These are phyloP conservation scores for Fratercula arctica DNA, from an alignment of 2,797 vertebrate species.

Conservation along the genomic window DNA sequence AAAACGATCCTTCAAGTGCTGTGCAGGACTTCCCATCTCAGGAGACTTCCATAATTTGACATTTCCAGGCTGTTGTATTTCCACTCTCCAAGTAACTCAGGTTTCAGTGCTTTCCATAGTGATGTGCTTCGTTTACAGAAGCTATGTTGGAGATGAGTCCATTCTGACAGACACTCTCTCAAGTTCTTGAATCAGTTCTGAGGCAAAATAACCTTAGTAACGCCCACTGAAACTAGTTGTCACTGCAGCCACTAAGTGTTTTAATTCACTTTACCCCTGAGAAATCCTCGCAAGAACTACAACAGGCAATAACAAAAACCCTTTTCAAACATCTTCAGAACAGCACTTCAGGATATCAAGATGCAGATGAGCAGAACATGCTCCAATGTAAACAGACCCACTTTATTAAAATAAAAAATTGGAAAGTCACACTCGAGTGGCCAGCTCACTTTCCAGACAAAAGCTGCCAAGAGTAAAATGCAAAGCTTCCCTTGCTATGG, in stretches of 20 bases:
- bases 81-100: neutral
- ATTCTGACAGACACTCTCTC: neutral
- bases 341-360: neutral
- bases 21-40: neutral
- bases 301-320: neutral
- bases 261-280: neutral
- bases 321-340: neutral
- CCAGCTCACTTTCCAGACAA: neutral
- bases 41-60: neutral
- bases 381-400: neutral
- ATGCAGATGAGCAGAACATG: neutral
- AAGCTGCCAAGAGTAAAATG: neutral
- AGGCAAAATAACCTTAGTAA: neutral
- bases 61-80: neutral
- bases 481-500: neutral
- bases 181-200: neutral
- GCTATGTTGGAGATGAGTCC: neutral
- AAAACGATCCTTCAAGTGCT: neutral
- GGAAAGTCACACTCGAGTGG: neutral
- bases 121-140: neutral
- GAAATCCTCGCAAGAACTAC: neutral
- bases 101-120: neutral
- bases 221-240: neutral
- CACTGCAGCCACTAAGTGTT: neutral
- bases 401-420: neutral